Base-by-base conservation (phyloP, 2,888 invertebrate species). In the Omphaloscelis lunosa region DNA sequence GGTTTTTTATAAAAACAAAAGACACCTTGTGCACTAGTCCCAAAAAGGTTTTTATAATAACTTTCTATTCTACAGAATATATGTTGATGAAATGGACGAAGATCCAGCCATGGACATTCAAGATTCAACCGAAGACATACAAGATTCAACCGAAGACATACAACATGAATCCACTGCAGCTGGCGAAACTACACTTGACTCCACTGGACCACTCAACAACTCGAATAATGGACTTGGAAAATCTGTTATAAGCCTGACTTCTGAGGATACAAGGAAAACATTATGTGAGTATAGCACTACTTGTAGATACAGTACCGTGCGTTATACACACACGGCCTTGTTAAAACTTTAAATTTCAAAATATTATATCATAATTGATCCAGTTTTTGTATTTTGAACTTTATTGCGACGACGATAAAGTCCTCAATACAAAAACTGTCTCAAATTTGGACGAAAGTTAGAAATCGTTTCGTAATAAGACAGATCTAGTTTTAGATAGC, bases 31-130 rank as follows among this genome's bases (percentile, higher is more conserved):
- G 45, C 15, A 45, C 45, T 15, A 5, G 0, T 45, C 45, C 5
- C 27, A 56, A 20, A 17, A 29, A 58, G 9, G 8, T 63, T 29
- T 39, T 29, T 9, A 69, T 56, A 0, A 5, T 45, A 78, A 17
- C 41, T 27, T 53, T 56, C 62, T 75, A 3, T 67, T 74, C 70
- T 58, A 23, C 75, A 87, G 87, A 71, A 53, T 83, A 72, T 86
- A 79, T 66, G 39, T 86, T 1, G 66, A 83, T 45, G 81, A 81
- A 53, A 59, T 41, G 7, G 23, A 23, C 0, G 41, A 53, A 15
- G 75, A 58, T 34, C 58, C 45, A 27, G 1, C 20, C 15, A 48
- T 48, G 17, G 48, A 48, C 0, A 17, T 48, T 27, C 29, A 66
- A 45, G 76, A 77, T 41, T 9, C 41, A n/a, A 51, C 27, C 15